Base-by-base conservation (phyloP, 2,113 vertebrate species). In the Halichoeres trimaculatus region DNA sequence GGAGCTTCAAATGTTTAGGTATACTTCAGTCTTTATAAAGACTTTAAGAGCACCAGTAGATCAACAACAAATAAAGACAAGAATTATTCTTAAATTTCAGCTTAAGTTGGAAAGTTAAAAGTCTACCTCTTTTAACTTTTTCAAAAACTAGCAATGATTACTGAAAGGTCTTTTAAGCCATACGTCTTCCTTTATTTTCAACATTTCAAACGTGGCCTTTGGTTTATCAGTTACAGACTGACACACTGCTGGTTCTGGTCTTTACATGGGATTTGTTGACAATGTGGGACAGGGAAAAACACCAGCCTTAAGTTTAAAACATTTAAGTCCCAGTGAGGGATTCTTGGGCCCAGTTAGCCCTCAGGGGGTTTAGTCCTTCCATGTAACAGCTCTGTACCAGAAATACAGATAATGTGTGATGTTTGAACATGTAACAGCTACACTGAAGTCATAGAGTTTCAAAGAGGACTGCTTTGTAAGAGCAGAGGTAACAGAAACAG, bases 391-490 rank as follows among this genome's bases (percentile, higher is more conserved):
- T n/a, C 7, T 7, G 45, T 48, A n/a, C 19, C 19, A 48, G 2
- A 48, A 48, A 19, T 3, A 40, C 17, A 47, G 8, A 1, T 9
- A n/a, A 48, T 19, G 54, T 34, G 17, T 8, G 60, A 80, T 70
- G 30, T 60, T 22, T n/a, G 35, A 57, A 71, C 20, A 60, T 20
- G n/a, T 17, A 68, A 71, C 74, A 92, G 90, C 83, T 91, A 89
- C 92, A 92, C 86, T 12, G 53, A 91, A 92, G 88, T 7, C 16
- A 45, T 17, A 5, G 13, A 9, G 13, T 40, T 40, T 40, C 90
- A 92, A 52, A 54, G 87, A 85, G 91, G 91, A 93, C 53, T 59
- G 41, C 38, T 34, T 26, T 76, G 62, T 50, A n/a, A n/a, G 56
- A 43, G 30, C 54, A 40, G 14, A 23, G 36, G 34, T 40, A 19